Conservation (phyloP, 2,888 invertebrate species). For the Colletes collaris region DNA sequence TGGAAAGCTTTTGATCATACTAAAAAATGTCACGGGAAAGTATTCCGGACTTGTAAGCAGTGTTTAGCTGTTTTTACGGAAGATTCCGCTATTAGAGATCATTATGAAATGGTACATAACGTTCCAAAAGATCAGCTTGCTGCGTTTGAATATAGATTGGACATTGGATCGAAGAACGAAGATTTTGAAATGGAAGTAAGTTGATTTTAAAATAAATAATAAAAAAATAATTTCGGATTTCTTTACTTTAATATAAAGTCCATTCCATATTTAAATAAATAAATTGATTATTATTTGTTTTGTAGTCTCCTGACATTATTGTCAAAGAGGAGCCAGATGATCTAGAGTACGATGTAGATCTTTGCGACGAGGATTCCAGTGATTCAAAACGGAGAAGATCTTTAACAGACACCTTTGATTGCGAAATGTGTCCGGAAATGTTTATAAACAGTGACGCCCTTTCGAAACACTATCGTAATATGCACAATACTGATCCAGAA, state of each 20-base stretch:
- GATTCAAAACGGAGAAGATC: slow-evolving; percentile 74
- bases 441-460: slow-evolving; percentile 77
- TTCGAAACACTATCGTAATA: slow-evolving; percentile 78
- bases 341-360: slow-evolving; percentile 75
- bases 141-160: slow-evolving; percentile 76
- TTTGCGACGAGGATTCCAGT: slow-evolving; percentile 68
- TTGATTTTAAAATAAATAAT: background rate
- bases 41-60: slow-evolving; percentile 85
- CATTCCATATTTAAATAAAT: background rate
- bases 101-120: slow-evolving; percentile 83
- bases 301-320: slow-evolving; percentile 64
- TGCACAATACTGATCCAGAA: slow-evolving; percentile 79
- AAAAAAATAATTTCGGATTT: too few species aligned
- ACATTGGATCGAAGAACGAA: slow-evolving; percentile 67
- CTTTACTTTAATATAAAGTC: background rate
- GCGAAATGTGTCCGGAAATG: slow-evolving; percentile 80
- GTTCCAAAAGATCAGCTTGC: slow-evolving; percentile 80
- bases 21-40: slow-evolving; percentile 85
- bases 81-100: slow-evolving; percentile 84
- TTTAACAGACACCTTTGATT: slow-evolving; percentile 77
- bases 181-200: slow-evolving; percentile 64
- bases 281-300: background rate
- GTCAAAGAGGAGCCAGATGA: slow-evolving; percentile 81
- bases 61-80: slow-evolving; percentile 85
- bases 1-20: slow-evolving; percentile 86